Base-by-base conservation (phyloP, 2,113 vertebrate genomes). In the Pseudorectes ferrugineus region DNA sequence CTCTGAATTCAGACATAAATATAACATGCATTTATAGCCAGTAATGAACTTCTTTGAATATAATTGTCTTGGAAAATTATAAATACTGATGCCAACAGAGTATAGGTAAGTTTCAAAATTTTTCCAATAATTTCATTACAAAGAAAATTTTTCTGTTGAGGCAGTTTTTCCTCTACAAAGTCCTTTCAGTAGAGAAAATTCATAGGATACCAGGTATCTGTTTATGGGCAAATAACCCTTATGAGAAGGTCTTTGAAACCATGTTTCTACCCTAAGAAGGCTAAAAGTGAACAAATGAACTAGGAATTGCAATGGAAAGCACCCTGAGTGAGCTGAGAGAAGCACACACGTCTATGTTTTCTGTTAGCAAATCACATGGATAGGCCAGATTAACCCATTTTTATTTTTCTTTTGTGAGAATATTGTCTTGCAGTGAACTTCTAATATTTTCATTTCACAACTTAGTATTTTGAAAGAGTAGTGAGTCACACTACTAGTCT, bases 311-410 rank as follows among this genome's bases (percentile, higher is more conserved):
- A 58, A 31, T 6, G 7, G 15, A 70, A 81, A 58, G 17, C 45
- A 52, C 10, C 3, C 5, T 22, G 46, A 63, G 3, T 15, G 26
- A 85, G 18, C 21, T 28, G 12, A 78, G 57, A 52, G 13, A 48
- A 54, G 12, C 4, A 51, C 11, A 35, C 2, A 13, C 0, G 0
- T 4, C 8, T 29, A 14, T 12, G 7, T 54, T 76, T 67, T 59
- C 36, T 51, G 10, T 59, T 45, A 72, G 10, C 5, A 72, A 65
- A 65, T 38, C 13, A 55, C 8, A 36, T 38, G 43, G 7, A n/a
- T 14, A 38, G 22, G 28, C 4, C 16, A 78, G 22, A 62, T 74
- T 40, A 65, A 66, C 2, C 4, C 3, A 36, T 79, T n/a, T 52
- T 40, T 20, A 3, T 35, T 48, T 55, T 46, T 36, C 21, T 63